Percentiles rank a stretch among this genome's conserved stretches.
Evolutionary conservation across 2,888 invertebrate genomes (phyloP).

Genomic region (Drosophila imparisetae): DNA sequence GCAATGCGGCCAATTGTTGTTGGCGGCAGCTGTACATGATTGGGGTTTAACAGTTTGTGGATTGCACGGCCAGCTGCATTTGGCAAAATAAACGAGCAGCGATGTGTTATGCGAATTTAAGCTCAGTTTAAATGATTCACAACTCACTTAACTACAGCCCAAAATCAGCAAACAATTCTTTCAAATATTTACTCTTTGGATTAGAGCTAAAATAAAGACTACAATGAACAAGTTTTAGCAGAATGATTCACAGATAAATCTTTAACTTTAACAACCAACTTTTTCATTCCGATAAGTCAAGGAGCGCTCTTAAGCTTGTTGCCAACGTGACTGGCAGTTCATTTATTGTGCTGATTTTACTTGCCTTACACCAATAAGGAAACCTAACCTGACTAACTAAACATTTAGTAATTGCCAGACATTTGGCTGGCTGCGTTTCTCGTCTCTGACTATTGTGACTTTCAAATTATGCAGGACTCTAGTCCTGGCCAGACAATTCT

Average conservation of each 20-base stretch:
- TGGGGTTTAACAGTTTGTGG: constrained; percentile 48
- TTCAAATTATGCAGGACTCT: constrained; percentile 38
- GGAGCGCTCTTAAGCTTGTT: not conserved
- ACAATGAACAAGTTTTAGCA: not conserved
- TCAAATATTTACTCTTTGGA: not conserved
- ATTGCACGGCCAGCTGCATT: constrained; percentile 34
- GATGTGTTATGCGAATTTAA: constrained; percentile 36
- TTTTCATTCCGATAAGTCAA: not conserved
- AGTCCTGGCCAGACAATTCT: constrained; percentile 33
- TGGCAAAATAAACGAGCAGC: constrained; percentile 15
- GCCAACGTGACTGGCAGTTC: constrained; percentile 3
- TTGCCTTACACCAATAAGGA: not conserved
- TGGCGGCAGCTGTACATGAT: constrained; percentile 54
- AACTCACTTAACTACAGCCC: constrained; percentile 5
- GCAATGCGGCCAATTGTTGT: constrained; percentile 32
- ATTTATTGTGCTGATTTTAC: constrained; percentile 37
- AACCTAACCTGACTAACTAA: constrained; percentile 2
- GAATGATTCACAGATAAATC: not conserved
- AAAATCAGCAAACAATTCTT: not conserved
- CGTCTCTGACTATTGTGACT: constrained; percentile 27
- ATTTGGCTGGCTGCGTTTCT: constrained; percentile 11
- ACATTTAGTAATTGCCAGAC: constrained; percentile 28
- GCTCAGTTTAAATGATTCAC: constrained; percentile 32
- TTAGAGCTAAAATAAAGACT: not conserved
- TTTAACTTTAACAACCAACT: not conserved